Percentiles rank a stretch among this genome's conserved stretches.
Conservation (phyloP, 2,888 invertebrate genomes). For the Nymphalis c-album region DNA sequence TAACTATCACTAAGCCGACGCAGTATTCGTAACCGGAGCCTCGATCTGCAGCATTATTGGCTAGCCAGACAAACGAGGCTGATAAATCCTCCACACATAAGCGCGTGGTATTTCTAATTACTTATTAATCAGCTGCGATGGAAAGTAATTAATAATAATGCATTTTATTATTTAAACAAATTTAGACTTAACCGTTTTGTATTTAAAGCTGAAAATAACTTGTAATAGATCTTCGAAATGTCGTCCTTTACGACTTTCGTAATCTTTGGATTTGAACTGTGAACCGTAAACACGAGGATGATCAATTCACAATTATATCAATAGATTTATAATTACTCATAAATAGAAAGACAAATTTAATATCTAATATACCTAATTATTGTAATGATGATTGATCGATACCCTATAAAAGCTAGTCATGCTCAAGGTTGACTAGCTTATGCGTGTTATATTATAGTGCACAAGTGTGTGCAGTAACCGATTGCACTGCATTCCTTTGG, state of each 20-base stretch:
- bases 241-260: background rate
- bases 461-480: too few relatives aligned
- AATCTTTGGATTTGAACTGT: constrained; percentile 15
- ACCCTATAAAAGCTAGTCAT: background rate
- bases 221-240: background rate
- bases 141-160: constrained; percentile 1
- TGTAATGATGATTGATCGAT: background rate
- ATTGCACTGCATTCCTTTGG: too few relatives aligned
- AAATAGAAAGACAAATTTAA: background rate
- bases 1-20: too few relatives aligned
- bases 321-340: background rate
- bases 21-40: too few relatives aligned
- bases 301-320: constrained; percentile 5
- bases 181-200: background rate
- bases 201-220: background rate
- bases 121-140: background rate
- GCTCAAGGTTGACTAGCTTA: too few relatives aligned
- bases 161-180: background rate
- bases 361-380: background rate
- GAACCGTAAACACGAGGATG: constrained; percentile 8
- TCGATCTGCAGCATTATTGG: too few relatives aligned
- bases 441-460: too few relatives aligned
- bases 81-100: background rate
- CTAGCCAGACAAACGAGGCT: too few relatives aligned
- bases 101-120: background rate